Conservation (phyloP, 2,113 vertebrate species). For the Myrmophylax atrothorax region DNA sequence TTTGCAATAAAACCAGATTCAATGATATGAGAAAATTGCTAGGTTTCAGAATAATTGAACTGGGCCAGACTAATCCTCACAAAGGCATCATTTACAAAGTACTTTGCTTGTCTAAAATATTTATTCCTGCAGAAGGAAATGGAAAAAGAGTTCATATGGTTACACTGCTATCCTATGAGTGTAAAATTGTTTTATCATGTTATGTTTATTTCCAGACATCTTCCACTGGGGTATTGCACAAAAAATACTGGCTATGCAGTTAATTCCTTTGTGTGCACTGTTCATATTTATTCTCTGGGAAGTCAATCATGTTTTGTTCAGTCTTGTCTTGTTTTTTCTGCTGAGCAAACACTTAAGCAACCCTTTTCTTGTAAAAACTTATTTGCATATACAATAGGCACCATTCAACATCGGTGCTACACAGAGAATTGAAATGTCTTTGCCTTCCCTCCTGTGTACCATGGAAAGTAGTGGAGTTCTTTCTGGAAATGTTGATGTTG, state of each 20-base stretch:
- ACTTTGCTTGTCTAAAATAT: slow-evolving; percentile 57
- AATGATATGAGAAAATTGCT: slow-evolving; percentile 63
- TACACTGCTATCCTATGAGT: neutral
- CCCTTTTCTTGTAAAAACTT: neutral
- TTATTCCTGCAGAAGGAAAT: slow-evolving; percentile 28
- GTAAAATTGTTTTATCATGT: slow-evolving; percentile 55
- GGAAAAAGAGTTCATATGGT: slow-evolving; percentile 55
- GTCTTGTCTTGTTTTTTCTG: slow-evolving; percentile 45
- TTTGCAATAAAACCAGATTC: slow-evolving; percentile 70
- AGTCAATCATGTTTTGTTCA: slow-evolving; percentile 42
- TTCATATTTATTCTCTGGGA: slow-evolving; percentile 32
- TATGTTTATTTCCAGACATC: slow-evolving; percentile 75
- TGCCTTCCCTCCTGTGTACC: neutral
- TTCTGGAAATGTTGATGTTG: neutral
- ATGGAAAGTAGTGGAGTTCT: neutral
- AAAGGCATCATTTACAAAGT: slow-evolving; percentile 53
- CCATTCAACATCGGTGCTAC: neutral
- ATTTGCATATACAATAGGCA: neutral
- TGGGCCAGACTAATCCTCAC: slow-evolving; percentile 14
- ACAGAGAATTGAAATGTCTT: neutral
- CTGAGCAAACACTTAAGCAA: slow-evolving; percentile 38
- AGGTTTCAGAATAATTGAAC: slow-evolving; percentile 70
- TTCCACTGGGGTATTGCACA: slow-evolving; percentile 78
- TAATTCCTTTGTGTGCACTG: slow-evolving; percentile 37
- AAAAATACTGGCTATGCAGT: slow-evolving; percentile 64